Percentiles rank a stretch among this genome's conserved stretches.
Evolutionary conservation across 2,797 vertebrate species (phyloP).

Genomic region (Sebastes miniatus): DNA sequence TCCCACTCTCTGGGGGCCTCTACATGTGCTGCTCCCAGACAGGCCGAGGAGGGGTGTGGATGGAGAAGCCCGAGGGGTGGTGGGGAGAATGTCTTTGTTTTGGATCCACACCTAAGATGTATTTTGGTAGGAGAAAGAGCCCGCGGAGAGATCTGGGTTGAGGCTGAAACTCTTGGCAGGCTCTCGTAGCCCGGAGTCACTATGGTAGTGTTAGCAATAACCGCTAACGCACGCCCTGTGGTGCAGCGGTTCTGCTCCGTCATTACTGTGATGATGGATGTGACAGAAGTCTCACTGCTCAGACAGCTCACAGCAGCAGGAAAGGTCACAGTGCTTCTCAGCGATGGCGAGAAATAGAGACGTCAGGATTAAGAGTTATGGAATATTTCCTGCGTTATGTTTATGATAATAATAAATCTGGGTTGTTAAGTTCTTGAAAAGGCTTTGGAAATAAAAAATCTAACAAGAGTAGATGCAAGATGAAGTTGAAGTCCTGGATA

Average conservation of each 20-base stretch:
- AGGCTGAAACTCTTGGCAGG: conserved; percentile 55
- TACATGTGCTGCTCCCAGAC: conserved; percentile 68
- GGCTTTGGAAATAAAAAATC: not conserved
- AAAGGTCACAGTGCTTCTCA: not conserved
- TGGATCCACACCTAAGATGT: conserved; percentile 53
- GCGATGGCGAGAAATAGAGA: not conserved
- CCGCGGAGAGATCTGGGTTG: conserved; percentile 32
- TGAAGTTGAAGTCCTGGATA: not conserved
- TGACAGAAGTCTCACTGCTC: conserved; percentile 49
- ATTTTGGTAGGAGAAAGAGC: conserved; percentile 53
- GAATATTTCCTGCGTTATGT: not conserved
- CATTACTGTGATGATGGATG: conserved; percentile 58
- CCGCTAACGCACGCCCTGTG: conserved; percentile 58
- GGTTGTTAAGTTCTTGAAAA: not conserved
- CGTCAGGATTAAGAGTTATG: not conserved
- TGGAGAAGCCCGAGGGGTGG: conserved; percentile 1
- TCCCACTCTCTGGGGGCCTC: conserved; percentile 63
- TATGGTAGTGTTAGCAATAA: conserved; percentile 53
- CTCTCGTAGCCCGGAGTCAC: conserved; percentile 27
- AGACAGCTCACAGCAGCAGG: conserved; percentile 6
- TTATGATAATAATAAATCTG: not conserved
- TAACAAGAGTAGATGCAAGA: not conserved
- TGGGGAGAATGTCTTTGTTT: conserved; percentile 52
- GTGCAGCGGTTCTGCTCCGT: conserved; percentile 43
- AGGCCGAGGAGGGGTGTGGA: conserved; percentile 37